phyloP scores from a whole-genome alignment of 37 sponge, comb jelly and placozoan species.

The Beroe forskalii region DNA sequence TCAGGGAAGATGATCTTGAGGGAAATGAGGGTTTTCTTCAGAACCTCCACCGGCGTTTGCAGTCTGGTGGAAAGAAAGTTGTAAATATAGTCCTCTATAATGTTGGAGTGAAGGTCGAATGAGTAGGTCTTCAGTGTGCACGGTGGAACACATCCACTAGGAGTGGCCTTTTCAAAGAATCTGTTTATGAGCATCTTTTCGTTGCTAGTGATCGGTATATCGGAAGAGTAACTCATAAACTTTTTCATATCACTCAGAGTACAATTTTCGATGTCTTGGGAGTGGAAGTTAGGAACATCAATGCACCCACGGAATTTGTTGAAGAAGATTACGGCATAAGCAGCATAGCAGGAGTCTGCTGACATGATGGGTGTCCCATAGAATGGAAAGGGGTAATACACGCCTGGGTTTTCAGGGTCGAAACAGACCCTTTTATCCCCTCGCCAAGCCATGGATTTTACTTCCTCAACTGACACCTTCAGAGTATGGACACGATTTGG shows the following conservation, averaged over 20 bases:
- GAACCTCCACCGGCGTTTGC: neutral
- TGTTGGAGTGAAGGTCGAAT: neutral
- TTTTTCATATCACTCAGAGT: neutral
- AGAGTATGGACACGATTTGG: neutral
- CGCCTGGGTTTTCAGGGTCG: neutral
- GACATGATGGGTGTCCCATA: neutral
- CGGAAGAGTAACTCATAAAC: neutral
- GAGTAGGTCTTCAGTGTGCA: neutral
- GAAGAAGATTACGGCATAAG: neutral
- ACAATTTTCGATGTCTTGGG: neutral
- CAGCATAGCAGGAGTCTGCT: neutral
- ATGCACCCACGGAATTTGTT: slow-evolving; percentile 3
- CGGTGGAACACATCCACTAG: slow-evolving; percentile 1
- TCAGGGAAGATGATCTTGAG: neutral
- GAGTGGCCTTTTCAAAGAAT: neutral
- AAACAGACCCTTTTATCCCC: neutral
- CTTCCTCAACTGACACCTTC: slow-evolving; percentile 17
- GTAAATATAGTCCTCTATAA: neutral
- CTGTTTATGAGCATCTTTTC: no score
- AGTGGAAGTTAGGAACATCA: slow-evolving; percentile 3
- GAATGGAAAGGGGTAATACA: neutral
- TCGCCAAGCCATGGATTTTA: neutral
- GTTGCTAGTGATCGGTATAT: neutral
- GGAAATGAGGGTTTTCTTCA: neutral
- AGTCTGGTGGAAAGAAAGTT: neutral